Conservation (phyloP, 2,113 vertebrate genomes). For the Orientallactaga bullata region DNA sequence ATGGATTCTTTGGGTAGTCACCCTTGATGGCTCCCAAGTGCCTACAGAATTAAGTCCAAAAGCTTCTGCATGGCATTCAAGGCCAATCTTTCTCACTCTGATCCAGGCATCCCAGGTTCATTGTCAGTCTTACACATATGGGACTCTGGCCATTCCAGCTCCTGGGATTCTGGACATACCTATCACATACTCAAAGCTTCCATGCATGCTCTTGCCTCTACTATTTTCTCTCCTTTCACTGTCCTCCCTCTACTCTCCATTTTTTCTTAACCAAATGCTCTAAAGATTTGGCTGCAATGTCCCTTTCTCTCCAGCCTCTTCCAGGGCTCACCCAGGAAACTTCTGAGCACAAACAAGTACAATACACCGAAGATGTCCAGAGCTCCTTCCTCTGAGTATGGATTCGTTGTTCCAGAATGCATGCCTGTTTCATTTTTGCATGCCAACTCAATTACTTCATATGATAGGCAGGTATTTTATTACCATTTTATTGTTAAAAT, state of each 20-base stretch:
- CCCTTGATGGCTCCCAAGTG: conserved; percentile 67
- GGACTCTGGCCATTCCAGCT: not conserved
- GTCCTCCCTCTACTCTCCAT: not conserved
- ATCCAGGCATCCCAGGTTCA: not conserved
- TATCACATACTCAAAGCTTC: not conserved
- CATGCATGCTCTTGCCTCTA: not conserved
- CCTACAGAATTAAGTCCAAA: conserved; percentile 63
- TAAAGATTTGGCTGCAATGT: not conserved
- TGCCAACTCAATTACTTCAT: not conserved
- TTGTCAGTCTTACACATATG: not conserved
- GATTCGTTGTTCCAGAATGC: not conserved
- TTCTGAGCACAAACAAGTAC: not conserved
- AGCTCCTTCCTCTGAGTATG: not conserved
- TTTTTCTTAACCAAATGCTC: not conserved
- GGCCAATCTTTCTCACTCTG: conserved; percentile 35
- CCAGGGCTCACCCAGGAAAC: not conserved
- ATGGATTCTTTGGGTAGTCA: conserved; percentile 75
- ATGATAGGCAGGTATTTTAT: not conserved
- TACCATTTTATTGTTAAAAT: not conserved
- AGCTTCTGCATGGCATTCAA: conserved; percentile 55
- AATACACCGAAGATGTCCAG: not conserved
- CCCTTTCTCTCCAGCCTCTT: conserved; percentile 1
- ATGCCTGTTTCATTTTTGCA: not conserved
- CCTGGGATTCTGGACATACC: not conserved
- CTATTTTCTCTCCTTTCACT: not conserved